Conservation (phyloP, 2,888 invertebrate species). For the Agapostemon virescens region DNA sequence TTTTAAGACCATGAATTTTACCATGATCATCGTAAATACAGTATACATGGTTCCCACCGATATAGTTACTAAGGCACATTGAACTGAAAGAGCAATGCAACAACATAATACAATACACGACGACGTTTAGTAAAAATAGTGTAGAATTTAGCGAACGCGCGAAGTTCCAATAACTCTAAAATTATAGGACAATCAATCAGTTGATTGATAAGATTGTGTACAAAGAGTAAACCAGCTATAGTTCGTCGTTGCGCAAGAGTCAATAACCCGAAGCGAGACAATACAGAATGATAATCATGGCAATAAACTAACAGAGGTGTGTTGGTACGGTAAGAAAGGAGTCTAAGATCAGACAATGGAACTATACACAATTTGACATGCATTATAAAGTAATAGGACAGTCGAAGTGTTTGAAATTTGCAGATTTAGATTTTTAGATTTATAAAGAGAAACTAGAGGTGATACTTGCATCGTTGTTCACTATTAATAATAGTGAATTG, state of each 20-base stretch:
- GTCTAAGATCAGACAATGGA: neutral
- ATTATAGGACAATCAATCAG: neutral
- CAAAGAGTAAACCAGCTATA: neutral
- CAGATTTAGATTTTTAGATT: no score
- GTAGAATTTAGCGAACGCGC: neutral
- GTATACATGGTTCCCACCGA: no score
- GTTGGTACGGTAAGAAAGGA: neutral
- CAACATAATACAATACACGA: no score
- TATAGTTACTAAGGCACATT: no score
- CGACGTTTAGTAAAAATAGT: neutral
- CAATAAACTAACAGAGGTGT: neutral
- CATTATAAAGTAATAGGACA: neutral
- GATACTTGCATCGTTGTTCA: no score
- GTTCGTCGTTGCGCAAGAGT: neutral
- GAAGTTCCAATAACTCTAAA: neutral
- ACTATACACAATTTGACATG: neutral
- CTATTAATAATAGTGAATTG: no score
- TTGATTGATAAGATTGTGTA: neutral
- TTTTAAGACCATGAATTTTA: no score
- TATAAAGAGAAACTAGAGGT: no score
- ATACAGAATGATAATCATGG: neutral
- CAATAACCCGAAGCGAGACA: constrained; percentile 2
- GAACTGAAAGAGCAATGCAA: no score
- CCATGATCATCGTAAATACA: no score
- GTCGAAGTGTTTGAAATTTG: neutral